Evolutionary conservation across 1,140 invertebrate genomes (phyloP).

Genomic region (Trachymyrmex cornetzi): DNA sequence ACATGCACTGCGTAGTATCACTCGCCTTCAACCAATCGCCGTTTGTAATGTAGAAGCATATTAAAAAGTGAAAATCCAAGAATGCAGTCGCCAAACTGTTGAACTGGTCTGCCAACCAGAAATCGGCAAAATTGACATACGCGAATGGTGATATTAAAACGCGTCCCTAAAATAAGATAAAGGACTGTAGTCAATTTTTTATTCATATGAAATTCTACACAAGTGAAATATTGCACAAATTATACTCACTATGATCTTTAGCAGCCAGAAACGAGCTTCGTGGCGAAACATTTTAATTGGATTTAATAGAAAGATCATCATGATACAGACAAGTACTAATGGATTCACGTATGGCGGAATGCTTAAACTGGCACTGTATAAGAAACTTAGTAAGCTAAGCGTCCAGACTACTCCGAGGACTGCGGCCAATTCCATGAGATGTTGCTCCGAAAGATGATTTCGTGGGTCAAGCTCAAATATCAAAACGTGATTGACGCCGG

Average conservation of each 20-base stretch:
- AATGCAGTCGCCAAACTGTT: conserved; percentile 97
- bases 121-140: conserved; percentile 99
- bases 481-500: conserved; percentile 99
- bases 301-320: conserved; percentile 96
- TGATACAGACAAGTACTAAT: conserved; percentile 94
- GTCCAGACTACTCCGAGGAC: conserved; percentile 99
- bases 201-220: background rate
- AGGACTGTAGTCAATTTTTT: background rate
- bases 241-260: conserved; percentile 91
- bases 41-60: conserved; percentile 93
- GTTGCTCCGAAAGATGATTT: conserved; percentile 98
- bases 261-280: conserved; percentile 95
- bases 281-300: conserved; percentile 97
- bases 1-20: conserved; percentile 89
- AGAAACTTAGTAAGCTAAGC: conserved; percentile 92
- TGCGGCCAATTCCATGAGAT: conserved; percentile 98
- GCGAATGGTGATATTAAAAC: conserved; percentile 97
- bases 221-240: background rate
- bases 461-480: conserved; percentile 99
- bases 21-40: conserved; percentile 90
- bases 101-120: conserved; percentile 99
- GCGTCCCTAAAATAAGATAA: conserved; percentile 89
- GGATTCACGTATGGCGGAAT: conserved; percentile 97
- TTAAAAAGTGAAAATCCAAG: conserved; percentile 97
- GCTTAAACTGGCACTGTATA: conserved; percentile 94